A percentile compares a stretch with the other conserved stretches of the same genome.
phyloP scores from a whole-genome alignment of 2,113 vertebrate species.

The Diadophis punctatus region DNA sequence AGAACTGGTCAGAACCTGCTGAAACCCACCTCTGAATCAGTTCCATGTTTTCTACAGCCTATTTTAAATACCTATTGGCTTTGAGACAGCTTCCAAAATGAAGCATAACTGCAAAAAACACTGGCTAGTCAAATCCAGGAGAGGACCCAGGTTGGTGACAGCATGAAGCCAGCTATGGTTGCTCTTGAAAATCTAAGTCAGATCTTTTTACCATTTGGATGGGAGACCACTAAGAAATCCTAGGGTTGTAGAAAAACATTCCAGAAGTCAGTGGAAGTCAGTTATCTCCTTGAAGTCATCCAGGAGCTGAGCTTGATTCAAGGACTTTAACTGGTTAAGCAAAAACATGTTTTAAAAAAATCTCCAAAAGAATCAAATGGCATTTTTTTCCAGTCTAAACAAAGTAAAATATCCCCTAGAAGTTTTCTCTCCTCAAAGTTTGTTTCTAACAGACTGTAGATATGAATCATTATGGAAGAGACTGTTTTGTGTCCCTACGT shows the following conservation, averaged over 20 bases:
- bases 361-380: slow-evolving; percentile 3
- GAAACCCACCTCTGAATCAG: background rate
- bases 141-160: background rate
- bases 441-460: background rate
- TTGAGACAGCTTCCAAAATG: background rate
- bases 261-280: background rate
- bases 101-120: background rate
- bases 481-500: slow-evolving; percentile 21
- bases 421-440: background rate
- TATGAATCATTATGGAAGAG: background rate
- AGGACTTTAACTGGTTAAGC: background rate
- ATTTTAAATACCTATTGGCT: background rate
- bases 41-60: background rate
- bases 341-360: background rate
- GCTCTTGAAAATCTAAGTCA: background rate
- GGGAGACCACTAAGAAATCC: background rate
- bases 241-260: background rate
- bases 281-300: background rate
- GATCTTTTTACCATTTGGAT: background rate
- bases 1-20: too few relatives aligned
- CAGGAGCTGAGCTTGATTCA: background rate
- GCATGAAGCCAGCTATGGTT: background rate
- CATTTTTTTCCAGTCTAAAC: background rate
- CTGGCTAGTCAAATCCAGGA: background rate
- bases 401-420: background rate